These are phyloP conservation scores for Albula goreensis DNA, from an alignment of 2,113 vertebrate species.

Conservation along the genomic window DNA sequence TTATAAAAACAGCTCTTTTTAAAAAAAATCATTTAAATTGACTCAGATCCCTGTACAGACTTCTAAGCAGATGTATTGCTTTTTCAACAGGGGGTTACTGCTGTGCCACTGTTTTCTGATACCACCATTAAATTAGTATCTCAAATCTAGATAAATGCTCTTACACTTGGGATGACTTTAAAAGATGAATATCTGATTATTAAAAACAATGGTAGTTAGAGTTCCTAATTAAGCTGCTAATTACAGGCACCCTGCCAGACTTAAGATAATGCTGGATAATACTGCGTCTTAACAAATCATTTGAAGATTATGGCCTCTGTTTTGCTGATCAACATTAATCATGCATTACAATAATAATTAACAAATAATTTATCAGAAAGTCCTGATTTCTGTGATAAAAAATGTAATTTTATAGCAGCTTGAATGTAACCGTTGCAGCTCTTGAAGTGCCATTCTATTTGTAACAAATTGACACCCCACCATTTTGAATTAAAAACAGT, in stretches of 20 bases:
- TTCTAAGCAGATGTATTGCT: not conserved
- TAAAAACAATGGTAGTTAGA: slow-evolving; percentile 64
- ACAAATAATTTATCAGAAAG: no score
- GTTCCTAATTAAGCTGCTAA: slow-evolving; percentile 58
- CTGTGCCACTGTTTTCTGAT: not conserved
- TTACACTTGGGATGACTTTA: slow-evolving; percentile 28
- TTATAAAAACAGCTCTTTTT: not conserved
- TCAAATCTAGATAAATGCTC: slow-evolving; percentile 34
- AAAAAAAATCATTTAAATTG: not conserved
- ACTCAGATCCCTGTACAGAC: not conserved
- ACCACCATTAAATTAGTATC: slow-evolving; percentile 23
- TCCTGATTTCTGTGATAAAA: no score
- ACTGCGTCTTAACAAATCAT: slow-evolving; percentile 36
- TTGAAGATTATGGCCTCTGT: no score
- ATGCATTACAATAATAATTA: no score
- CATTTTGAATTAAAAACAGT: no score
- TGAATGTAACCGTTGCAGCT: no score
- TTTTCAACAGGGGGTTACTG: not conserved
- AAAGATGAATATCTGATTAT: slow-evolving; percentile 58
- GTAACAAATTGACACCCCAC: no score
- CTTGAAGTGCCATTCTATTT: no score
- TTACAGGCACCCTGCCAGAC: slow-evolving; percentile 48
- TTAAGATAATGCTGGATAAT: slow-evolving; percentile 43
- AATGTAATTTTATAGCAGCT: no score
- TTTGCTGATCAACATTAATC: no score